These are phyloP conservation scores for Odocoileus hemionus DNA, from an alignment of 2,113 vertebrate genomes.

Conservation along the genomic window DNA sequence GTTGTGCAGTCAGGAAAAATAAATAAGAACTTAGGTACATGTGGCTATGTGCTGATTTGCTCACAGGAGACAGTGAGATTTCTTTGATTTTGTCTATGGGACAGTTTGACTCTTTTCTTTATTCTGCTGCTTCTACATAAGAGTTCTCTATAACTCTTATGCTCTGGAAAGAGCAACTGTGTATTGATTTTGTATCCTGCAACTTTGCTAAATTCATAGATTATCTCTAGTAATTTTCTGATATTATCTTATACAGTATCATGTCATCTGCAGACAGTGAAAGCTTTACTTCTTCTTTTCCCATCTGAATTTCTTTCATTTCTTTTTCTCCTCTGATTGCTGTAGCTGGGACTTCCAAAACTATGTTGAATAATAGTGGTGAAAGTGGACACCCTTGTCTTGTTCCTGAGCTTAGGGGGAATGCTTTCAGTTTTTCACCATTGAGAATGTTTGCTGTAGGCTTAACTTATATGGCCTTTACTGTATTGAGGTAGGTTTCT, in stretches of 20 bases:
- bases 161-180: not conserved
- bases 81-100: not conserved
- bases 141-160: not conserved
- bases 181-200: not conserved
- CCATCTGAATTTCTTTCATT: not conserved
- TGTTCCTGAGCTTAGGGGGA: not conserved
- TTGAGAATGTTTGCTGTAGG: not conserved
- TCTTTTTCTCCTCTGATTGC: not conserved
- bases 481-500: not conserved
- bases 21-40: not conserved
- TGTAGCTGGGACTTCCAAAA: not conserved
- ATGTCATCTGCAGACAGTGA: not conserved
- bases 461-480: not conserved
- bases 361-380: not conserved
- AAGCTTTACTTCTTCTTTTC: not conserved
- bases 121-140: not conserved
- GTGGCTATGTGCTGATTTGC: not conserved
- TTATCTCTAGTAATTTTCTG: not conserved
- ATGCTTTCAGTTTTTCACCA: not conserved
- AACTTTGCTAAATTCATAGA: not conserved
- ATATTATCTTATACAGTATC: not conserved
- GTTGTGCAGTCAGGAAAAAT: not conserved
- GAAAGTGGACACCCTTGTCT: not conserved
- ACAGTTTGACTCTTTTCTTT: not conserved
- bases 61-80: not conserved